A percentile compares a stretch with the other conserved stretches of the same genome.
phyloP scores from a whole-genome alignment of 2,888 invertebrate genomes.

The Ferrisia virgata region DNA sequence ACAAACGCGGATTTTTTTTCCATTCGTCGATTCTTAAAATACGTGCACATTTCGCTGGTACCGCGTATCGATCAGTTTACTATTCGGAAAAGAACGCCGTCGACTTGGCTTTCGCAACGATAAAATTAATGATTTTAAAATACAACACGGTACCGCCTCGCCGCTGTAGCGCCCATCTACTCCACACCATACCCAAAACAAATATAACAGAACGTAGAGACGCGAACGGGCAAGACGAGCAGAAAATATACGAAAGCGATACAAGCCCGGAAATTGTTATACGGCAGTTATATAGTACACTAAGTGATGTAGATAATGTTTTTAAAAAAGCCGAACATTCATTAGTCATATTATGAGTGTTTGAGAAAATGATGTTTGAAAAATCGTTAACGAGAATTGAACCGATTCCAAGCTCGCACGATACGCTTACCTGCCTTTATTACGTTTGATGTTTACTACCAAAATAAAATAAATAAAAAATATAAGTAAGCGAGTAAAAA shows the following conservation, averaged over 20 bases:
- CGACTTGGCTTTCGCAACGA: neutral
- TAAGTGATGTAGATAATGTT: neutral
- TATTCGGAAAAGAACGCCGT: neutral
- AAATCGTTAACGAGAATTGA: constrained; percentile 5
- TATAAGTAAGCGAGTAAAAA: no score
- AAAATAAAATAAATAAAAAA: no score
- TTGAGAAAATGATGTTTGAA: neutral
- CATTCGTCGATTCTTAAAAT: no score
- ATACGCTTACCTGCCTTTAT: no score
- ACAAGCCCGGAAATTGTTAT: neutral
- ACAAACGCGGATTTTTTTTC: no score
- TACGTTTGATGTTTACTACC: neutral
- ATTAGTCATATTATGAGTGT: neutral
- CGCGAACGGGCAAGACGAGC: neutral
- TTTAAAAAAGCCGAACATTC: neutral
- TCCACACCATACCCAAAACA: neutral
- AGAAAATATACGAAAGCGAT: neutral
- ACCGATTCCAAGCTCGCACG: neutral
- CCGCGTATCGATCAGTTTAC: neutral
- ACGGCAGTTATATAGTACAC: neutral
- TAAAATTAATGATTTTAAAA: constrained; percentile 8
- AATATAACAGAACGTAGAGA: no score
- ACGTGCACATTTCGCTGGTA: no score
- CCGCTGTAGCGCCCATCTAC: neutral
- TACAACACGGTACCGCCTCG: neutral